Evolutionary conservation across 2,797 vertebrate species (phyloP), one percentile per base, ranked within the genome.

Genomic region (Masticophis lateralis): DNA sequence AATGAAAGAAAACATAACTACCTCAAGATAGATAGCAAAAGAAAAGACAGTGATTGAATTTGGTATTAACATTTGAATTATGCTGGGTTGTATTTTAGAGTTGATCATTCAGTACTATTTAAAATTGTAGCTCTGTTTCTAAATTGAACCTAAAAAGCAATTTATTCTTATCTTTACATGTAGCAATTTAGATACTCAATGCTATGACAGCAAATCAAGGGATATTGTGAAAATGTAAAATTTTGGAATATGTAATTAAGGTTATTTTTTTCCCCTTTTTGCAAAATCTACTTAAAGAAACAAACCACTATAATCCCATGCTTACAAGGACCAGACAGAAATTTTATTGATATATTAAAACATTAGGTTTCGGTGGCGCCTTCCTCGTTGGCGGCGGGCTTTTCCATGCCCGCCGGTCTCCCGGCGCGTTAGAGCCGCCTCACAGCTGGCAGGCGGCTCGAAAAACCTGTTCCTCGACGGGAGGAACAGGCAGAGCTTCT

Each of bases 191-290:
- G 25, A 88, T 87, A 43, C 51, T 79, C 63, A 60, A 47, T 88
- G 22, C 86, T 89, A 25, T 86, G 87, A 93, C 55, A 93, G 91
- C 66, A 91, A 93, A 91, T 93, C 90, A 91, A 28, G 55, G 53
- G 63, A 91, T 57, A 91, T 88, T 93, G 86, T 88, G 27, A 25
- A 69, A 74, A 93, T 93, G 92, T 90, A 87, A 91, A 63, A 87
- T 51, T 88, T 43, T 91, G 69, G 89, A 10, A 83, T 43, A 14
- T 63, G 88, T 56, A 91, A 93, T 91, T 91, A 86, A 89, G 43
- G 14, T 2, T 83, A 20, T 59, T 59, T 93, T 63, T 74, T 47
- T 32, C 25, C 12, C 20, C 20, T 12, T 88, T 93, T 86, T 69
- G 43, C 28, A 87, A 87, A 55, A 69, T 93, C 51, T 87, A 43